Evolutionary conservation across 2,888 invertebrate genomes (phyloP).

Genomic region (Athalia rosae): DNA sequence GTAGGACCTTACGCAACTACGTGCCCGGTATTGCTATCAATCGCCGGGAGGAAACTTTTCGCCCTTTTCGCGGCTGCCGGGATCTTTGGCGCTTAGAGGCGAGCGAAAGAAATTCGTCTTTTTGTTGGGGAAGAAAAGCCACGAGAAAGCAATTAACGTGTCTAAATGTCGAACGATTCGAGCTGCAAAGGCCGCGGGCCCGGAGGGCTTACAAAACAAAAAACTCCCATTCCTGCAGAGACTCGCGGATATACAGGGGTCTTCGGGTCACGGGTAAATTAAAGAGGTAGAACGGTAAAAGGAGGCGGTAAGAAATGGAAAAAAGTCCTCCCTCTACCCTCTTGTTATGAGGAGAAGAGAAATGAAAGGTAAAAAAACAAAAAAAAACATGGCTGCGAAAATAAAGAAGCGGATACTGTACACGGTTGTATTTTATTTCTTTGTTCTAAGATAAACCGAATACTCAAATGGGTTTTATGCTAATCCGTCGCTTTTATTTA

Average conservation of each 20-base stretch:
- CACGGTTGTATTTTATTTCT: slow-evolving; percentile 34
- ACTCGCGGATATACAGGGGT: background rate
- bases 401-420: slow-evolving; percentile 24
- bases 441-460: slow-evolving; percentile 31
- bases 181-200: background rate
- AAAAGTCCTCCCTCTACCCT: background rate
- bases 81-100: slow-evolving; percentile 15
- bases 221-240: slow-evolving; percentile 19
- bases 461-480: slow-evolving; percentile 9
- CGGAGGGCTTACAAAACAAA: slow-evolving; percentile 26
- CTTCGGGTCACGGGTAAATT: slow-evolving; percentile 31
- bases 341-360: background rate
- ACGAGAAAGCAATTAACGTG: slow-evolving; percentile 43
- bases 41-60: background rate
- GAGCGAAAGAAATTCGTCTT: slow-evolving; percentile 10
- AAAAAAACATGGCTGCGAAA: slow-evolving; percentile 17
- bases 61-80: background rate
- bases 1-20: background rate
- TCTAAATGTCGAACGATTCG: slow-evolving; percentile 40
- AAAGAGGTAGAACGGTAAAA: slow-evolving; percentile 23
- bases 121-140: slow-evolving; percentile 28
- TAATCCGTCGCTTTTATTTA: background rate
- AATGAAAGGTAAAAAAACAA: background rate
- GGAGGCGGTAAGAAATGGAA: slow-evolving; percentile 1
- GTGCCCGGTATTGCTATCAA: background rate